These are phyloP conservation scores for Teleiodes luculella DNA, from an alignment of 2,888 invertebrate species.

Conservation along the genomic window DNA sequence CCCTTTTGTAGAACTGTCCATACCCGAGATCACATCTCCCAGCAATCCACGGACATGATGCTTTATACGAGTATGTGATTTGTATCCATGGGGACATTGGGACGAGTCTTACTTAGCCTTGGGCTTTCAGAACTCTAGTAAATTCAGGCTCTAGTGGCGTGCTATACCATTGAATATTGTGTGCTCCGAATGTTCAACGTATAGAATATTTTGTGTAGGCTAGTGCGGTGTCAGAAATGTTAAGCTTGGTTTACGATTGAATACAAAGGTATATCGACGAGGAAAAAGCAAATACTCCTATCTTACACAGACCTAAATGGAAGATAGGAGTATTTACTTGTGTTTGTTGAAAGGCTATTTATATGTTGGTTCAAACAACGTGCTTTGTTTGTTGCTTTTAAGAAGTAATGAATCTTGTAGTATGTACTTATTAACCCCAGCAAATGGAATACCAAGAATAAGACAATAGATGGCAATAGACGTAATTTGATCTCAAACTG, in stretches of 20 bases:
- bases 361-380: neutral
- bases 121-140: too few species aligned
- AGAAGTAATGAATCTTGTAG: neutral
- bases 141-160: neutral
- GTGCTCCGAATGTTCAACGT: neutral
- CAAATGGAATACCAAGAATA: neutral
- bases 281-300: too few species aligned
- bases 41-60: too few species aligned
- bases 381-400: neutral
- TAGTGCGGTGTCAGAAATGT: neutral
- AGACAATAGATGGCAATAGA: slow-evolving; percentile 1
- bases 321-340: too few species aligned
- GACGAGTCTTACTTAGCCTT: too few species aligned
- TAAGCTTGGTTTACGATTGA: neutral
- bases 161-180: slow-evolving; percentile 1
- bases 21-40: too few species aligned
- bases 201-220: neutral
- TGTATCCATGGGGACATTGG: too few species aligned
- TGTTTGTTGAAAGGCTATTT: neutral
- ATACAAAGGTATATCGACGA: neutral
- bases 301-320: too few species aligned
- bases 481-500: slow-evolving; percentile 2
- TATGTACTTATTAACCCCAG: neutral
- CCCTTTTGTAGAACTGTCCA: too few species aligned
- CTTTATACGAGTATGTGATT: too few species aligned